phyloP scores from a whole-genome alignment of 2,797 vertebrate species.

The Peromyscus nudipes region DNA sequence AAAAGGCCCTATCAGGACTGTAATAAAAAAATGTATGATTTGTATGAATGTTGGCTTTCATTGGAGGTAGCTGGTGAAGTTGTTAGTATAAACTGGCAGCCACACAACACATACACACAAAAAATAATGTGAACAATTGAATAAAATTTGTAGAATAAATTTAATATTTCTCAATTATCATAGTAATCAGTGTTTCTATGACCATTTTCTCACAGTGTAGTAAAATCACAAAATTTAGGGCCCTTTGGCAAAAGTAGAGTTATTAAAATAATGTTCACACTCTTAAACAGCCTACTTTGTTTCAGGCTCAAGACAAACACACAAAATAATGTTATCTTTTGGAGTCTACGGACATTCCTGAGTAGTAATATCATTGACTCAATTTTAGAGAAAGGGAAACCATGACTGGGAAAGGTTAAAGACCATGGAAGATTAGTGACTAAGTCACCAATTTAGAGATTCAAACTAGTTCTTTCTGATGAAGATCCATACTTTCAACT shows the following conservation, averaged over 20 bases:
- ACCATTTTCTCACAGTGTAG: neutral
- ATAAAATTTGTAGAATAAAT: slow-evolving; percentile 2
- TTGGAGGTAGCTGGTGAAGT: neutral
- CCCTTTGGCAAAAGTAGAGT: neutral
- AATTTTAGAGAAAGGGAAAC: neutral
- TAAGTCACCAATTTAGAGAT: neutral
- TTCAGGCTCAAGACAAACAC: neutral
- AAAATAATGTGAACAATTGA: neutral
- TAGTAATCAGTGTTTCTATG: neutral
- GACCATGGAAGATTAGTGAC: neutral
- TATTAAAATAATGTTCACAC: neutral
- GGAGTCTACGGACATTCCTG: neutral
- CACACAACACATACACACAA: neutral
- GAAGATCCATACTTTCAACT: neutral
- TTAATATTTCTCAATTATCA: neutral
- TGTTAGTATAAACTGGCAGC: neutral
- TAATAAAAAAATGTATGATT: neutral
- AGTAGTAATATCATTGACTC: neutral
- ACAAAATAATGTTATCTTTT: neutral
- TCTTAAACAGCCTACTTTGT: neutral
- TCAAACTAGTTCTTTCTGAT: neutral
- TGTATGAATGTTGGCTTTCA: neutral
- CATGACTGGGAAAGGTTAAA: neutral
- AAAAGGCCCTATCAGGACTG: neutral
- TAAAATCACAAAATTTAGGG: slow-evolving; percentile 12